These are phyloP conservation scores for Scaptodrosophila lebanonensis DNA, from an alignment of 1,140 invertebrate species.

Conservation along the genomic window DNA sequence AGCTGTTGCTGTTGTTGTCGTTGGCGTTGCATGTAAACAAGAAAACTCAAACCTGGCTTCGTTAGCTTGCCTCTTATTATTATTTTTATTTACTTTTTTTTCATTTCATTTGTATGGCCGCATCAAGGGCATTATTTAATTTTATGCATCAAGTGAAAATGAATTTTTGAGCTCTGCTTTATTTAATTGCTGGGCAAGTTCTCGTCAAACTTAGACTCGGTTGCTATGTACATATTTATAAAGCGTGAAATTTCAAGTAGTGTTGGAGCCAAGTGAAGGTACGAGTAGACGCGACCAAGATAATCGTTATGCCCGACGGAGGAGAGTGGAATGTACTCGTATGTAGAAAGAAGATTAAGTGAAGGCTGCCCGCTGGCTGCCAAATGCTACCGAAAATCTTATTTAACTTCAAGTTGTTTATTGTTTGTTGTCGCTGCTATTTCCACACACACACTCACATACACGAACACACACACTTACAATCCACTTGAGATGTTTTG, in stretches of 20 bases:
- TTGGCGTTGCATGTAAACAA: too few relatives aligned
- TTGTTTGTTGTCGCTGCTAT: constrained; percentile 2
- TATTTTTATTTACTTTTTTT: constrained; percentile 5
- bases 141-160: constrained; percentile 68
- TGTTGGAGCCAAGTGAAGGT: constrained; percentile 16
- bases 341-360: too few relatives aligned
- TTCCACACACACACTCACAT: constrained; percentile 42
- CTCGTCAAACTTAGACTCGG: constrained; percentile 13
- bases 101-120: constrained; percentile 25
- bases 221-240: constrained; percentile 57
- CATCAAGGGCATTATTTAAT: constrained; percentile 50
- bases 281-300: too few relatives aligned
- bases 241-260: constrained; percentile 70
- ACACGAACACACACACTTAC: too few relatives aligned
- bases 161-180: constrained; percentile 47
- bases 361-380: not conserved
- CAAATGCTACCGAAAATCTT: constrained; percentile 59
- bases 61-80: too few relatives aligned
- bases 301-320: too few relatives aligned
- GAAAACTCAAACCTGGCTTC: too few relatives aligned
- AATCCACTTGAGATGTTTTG: constrained; percentile 40
- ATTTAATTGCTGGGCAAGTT: constrained; percentile 35
- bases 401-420: constrained; percentile 10
- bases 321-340: too few relatives aligned
- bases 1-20: not conserved